Evolutionary conservation across 2,888 invertebrate genomes (phyloP).

Genomic region (Drosophila acutilabella): DNA sequence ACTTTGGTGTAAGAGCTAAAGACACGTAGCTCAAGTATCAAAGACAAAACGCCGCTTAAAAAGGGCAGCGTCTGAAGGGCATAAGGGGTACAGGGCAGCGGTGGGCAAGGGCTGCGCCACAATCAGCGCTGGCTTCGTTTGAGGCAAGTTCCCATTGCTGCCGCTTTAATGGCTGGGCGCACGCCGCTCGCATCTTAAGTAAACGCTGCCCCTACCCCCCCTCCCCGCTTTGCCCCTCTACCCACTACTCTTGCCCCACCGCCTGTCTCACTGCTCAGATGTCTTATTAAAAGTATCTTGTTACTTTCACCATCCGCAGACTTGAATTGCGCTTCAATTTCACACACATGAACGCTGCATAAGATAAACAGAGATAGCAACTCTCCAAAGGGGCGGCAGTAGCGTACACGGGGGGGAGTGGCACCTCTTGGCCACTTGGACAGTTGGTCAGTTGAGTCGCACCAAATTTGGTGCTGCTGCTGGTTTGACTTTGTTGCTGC

Average conservation of each 20-base stretch:
- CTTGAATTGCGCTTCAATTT: constrained; percentile 79
- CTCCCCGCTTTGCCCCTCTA: too few relatives aligned
- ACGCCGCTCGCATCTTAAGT: constrained; percentile 71
- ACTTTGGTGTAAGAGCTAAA: neutral
- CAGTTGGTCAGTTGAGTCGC: constrained; percentile 45
- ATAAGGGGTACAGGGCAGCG: neutral
- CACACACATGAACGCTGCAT: constrained; percentile 54
- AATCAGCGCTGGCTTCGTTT: neutral
- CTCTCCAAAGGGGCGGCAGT: neutral
- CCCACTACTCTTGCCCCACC: neutral
- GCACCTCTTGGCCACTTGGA: neutral
- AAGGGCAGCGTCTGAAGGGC: neutral
- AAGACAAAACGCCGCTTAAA: constrained; percentile 21
- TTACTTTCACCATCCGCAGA: constrained; percentile 76
- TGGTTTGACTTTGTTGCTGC: neutral
- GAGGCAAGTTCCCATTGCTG: constrained; percentile 34
- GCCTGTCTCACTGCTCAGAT: constrained; percentile 46
- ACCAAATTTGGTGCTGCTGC: constrained; percentile 61
- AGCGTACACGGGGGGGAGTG: too few relatives aligned
- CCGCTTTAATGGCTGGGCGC: constrained; percentile 60
- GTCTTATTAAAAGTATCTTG: constrained; percentile 82
- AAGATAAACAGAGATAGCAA: constrained; percentile 8
- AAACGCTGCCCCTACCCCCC: constrained; percentile 25
- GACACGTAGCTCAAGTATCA: constrained; percentile 20
- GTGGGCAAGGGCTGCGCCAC: constrained; percentile 10